These are phyloP conservation scores for Baryphthengus martii DNA, from an alignment of 2,113 vertebrate genomes.

Conservation along the genomic window DNA sequence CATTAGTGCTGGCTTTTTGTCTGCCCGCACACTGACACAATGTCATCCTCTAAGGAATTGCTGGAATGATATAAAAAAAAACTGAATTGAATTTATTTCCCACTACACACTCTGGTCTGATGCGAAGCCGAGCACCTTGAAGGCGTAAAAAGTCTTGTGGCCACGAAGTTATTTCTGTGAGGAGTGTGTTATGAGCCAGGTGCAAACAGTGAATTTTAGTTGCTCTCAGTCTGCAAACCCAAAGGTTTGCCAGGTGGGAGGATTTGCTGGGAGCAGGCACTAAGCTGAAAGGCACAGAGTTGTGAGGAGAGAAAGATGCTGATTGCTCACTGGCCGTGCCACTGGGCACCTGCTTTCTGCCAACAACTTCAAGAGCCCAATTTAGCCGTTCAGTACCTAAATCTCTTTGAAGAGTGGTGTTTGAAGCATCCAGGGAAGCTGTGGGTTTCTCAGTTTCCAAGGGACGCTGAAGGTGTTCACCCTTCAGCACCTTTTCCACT, in stretches of 20 bases:
- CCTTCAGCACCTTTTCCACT: fast-evolving
- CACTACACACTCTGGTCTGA: fast-evolving
- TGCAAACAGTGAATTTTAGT: neutral
- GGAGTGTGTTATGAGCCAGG: neutral
- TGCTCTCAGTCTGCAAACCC: neutral
- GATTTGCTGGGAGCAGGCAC: neutral
- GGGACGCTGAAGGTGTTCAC: neutral
- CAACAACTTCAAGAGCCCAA: neutral
- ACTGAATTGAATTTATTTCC: neutral
- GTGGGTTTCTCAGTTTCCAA: neutral
- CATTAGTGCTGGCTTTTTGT: neutral
- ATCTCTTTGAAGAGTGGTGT: neutral
- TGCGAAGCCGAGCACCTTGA: neutral
- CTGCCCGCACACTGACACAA: neutral
- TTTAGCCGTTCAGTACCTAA: neutral
- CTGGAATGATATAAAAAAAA: neutral
- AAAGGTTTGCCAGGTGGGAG: neutral
- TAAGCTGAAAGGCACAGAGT: neutral
- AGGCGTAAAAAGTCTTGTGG: neutral
- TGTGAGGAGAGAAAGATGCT: neutral
- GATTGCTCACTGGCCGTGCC: neutral
- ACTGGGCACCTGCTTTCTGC: neutral
- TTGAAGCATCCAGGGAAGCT: neutral
- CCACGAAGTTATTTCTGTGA: neutral
- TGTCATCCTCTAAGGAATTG: neutral